Evolutionary conservation across 2,797 vertebrate species (phyloP).

Genomic region (Oreochromis mossambicus): DNA sequence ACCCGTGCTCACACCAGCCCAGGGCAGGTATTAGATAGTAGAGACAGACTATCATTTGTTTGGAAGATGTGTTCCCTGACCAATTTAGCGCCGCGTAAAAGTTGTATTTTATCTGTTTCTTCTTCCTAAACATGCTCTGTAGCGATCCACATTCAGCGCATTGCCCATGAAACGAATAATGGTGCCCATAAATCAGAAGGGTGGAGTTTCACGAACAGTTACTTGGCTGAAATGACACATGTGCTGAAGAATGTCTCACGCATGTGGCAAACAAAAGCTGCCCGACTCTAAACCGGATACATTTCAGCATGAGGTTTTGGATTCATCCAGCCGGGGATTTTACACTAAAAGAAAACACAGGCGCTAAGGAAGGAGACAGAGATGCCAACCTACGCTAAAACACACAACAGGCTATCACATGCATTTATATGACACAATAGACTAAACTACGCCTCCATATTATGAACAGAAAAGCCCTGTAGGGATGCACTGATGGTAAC

Average conservation of each 20-base stretch:
- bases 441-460: background rate
- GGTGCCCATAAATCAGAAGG: background rate
- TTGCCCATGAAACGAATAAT: background rate
- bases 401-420: slow-evolving; percentile 26
- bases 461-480: background rate
- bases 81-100: background rate
- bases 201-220: background rate
- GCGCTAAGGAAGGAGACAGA: background rate
- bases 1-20: background rate
- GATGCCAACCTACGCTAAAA: background rate
- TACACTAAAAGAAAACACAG: slow-evolving; percentile 3
- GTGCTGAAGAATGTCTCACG: background rate
- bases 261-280: background rate
- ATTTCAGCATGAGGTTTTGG: background rate
- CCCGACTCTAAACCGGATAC: background rate
- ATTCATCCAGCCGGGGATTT: background rate
- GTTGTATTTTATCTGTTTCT: background rate
- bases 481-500: background rate
- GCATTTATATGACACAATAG: slow-evolving; percentile 25
- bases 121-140: background rate
- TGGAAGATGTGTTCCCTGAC: background rate
- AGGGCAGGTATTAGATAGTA: background rate
- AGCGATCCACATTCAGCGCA: background rate
- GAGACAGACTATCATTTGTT: background rate
- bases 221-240: background rate